A percentile compares a stretch with the other conserved stretches of the same genome.
Evolutionary conservation across 2,888 invertebrate species (phyloP).

Genomic region (Belgica antarctica): DNA sequence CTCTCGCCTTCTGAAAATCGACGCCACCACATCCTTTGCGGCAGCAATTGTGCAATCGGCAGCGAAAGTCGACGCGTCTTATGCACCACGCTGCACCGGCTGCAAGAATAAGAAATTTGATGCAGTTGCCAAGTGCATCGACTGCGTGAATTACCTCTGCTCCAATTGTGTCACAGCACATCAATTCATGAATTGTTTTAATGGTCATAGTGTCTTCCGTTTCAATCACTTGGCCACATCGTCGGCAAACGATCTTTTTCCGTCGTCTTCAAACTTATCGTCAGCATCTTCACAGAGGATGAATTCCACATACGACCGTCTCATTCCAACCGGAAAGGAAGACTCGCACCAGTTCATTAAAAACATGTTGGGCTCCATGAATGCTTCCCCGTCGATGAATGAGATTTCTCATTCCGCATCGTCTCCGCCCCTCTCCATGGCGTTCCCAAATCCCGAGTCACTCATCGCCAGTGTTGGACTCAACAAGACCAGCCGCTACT

Average conservation of each 20-base stretch:
- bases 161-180: slow-evolving; percentile 98
- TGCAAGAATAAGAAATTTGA: slow-evolving; percentile 93
- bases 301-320: slow-evolving; percentile 30
- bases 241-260: slow-evolving; percentile 27
- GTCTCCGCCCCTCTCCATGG: slow-evolving; percentile 40
- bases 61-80: background rate
- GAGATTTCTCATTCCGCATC: background rate
- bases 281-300: slow-evolving; percentile 50
- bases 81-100: slow-evolving; percentile 75
- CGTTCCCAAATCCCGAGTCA: slow-evolving; percentile 46
- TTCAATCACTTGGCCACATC: slow-evolving; percentile 47
- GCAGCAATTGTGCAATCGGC: slow-evolving; percentile 37
- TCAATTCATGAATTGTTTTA: slow-evolving; percentile 98
- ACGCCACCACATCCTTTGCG: slow-evolving; percentile 30
- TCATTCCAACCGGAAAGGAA: slow-evolving; percentile 16
- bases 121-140: slow-evolving; percentile 94
- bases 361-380: slow-evolving; percentile 36
- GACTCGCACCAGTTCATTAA: slow-evolving; percentile 35
- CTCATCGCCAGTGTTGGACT: slow-evolving; percentile 45
- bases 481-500: slow-evolving; percentile 58
- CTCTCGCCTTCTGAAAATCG: slow-evolving; percentile 52
- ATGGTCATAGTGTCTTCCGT: slow-evolving; percentile 83
- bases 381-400: slow-evolving; percentile 41
- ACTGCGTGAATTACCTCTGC: slow-evolving; percentile 94
- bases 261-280: background rate